phyloP scores from a whole-genome alignment of 2,888 invertebrate species.

The Auanema freiburgensis region DNA sequence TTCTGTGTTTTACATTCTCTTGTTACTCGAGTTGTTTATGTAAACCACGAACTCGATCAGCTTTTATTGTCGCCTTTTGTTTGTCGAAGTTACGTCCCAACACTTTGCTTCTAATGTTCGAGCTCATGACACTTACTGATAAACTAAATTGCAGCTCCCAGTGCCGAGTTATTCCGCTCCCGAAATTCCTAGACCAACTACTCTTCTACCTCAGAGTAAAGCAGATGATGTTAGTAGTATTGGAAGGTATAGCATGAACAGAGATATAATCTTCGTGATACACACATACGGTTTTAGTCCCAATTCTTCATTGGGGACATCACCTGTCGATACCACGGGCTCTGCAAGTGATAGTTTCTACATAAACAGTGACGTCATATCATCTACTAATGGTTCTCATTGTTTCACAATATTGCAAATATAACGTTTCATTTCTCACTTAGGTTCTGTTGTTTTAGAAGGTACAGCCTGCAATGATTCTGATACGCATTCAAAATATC shows the following conservation, averaged over 20 bases:
- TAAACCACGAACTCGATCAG: not conserved
- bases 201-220: slow-evolving; percentile 6
- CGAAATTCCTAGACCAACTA: slow-evolving; percentile 15
- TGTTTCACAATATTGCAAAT: too few species aligned
- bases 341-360: slow-evolving; percentile 53
- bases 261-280: too few species aligned
- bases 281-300: slow-evolving; percentile 7
- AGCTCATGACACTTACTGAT: not conserved
- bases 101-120: not conserved
- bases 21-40: too few species aligned
- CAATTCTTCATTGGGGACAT: slow-evolving; percentile 30
- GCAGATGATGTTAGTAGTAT: slow-evolving; percentile 14
- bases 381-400: slow-evolving; percentile 28
- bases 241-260: slow-evolving; percentile 13
- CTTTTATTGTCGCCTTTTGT: slow-evolving; percentile 8
- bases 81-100: slow-evolving; percentile 6
- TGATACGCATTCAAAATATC: slow-evolving; percentile 43
- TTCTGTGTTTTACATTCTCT: too few species aligned
- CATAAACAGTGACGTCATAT: slow-evolving; percentile 46
- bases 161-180: slow-evolving; percentile 17
- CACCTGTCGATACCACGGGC: slow-evolving; percentile 47
- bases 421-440: not conserved
- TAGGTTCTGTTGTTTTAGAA: slow-evolving; percentile 33
- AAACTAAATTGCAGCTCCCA: slow-evolving; percentile 21
- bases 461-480: slow-evolving; percentile 27